Evolutionary conservation across 2,888 invertebrate genomes (phyloP).

Genomic region (Zele albiditarsus): DNA sequence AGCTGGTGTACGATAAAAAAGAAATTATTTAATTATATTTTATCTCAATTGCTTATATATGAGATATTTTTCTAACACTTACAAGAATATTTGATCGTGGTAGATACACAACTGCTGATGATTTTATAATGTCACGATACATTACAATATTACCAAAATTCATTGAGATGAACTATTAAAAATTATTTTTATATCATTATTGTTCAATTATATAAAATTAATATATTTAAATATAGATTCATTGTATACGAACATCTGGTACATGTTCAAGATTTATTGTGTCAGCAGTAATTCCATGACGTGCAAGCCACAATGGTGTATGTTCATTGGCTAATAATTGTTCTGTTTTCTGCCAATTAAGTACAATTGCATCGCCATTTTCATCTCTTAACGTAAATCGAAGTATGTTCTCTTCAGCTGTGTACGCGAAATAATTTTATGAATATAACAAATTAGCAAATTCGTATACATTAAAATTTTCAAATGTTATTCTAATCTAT

Average conservation of each 20-base stretch:
- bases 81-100: not conserved
- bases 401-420: not conserved
- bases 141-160: not conserved
- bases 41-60: no score
- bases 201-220: no score
- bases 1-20: no score
- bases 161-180: not conserved
- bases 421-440: not conserved
- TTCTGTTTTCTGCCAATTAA: not conserved
- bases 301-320: not conserved
- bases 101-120: not conserved
- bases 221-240: no score
- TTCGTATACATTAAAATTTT: no score
- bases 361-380: not conserved
- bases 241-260: no score
- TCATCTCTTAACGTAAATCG: not conserved
- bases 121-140: not conserved
- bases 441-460: no score
- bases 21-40: no score
- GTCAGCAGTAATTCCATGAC: not conserved
- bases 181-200: not conserved
- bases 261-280: no score
- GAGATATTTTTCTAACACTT: not conserved
- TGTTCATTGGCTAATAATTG: not conserved
- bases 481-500: no score